Base-by-base conservation (phyloP, 2,113 vertebrate species). In the Mandrillus leucophaeus region DNA sequence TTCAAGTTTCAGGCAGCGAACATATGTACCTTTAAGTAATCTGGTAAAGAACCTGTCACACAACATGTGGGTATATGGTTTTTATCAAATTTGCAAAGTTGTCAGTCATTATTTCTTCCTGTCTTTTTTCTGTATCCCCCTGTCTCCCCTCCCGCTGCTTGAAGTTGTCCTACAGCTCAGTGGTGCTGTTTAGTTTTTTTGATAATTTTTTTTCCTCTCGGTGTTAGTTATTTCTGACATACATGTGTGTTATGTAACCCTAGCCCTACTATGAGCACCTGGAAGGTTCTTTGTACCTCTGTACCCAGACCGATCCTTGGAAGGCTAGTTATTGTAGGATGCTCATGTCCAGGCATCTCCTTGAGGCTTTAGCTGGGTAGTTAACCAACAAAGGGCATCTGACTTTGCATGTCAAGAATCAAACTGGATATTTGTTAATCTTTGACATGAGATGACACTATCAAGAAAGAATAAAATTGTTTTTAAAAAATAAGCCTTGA, bases 401-500 rank as follows among this genome's bases (percentile, higher is more conserved):
- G 75, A 27, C 45, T 76, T 88, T 88, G 78, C 10, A n/a, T 88
- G 43, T 88, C 61, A 95, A 43, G 14, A 20, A 72, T 92, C 43
- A 92, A 61, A 78, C 50, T 88, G n/a, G 61, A 10, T 92, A 92
- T 45, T 83, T 88, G 50, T 92, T 92, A 70, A 38, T 88, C 72
- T 95, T 57, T 68, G 66, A 55, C 61, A 64, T 61, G 70, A 83
- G 48, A 40, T 92, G 78, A 70, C 48, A 50, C 32, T 94, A 59
- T 43, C 64, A 38, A 17, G 48, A 75, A 75, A 85, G 3, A 64
- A 81, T 2, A 80, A n/a, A 85, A 3, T 66, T 88, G 45, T 76
- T 25, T 75, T 9, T 35, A 79, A 50, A 80, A 50, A 35, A 83
- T 43, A 92, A 48, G 22, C 50, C 30, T 94, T 64, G 23, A 55